Percentiles rank a stretch among this genome's conserved stretches.
phyloP scores from a whole-genome alignment of 2,113 vertebrate species.

The Phylloscopus trochiloides region DNA sequence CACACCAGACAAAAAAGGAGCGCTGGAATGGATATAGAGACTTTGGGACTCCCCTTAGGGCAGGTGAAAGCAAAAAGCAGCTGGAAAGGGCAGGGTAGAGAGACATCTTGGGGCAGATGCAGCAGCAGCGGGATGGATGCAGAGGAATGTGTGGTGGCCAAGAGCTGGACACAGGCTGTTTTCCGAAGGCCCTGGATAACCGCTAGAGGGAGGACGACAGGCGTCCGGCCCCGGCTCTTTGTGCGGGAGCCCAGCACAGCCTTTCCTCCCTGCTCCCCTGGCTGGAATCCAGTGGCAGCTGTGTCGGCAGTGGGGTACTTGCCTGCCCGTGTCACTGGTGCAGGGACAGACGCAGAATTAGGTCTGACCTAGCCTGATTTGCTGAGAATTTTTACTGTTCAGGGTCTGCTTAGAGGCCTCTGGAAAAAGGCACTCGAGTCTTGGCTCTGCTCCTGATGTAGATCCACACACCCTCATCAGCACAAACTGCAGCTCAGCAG shows the following conservation, averaged over 20 bases:
- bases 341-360: background rate
- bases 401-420: background rate
- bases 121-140: background rate
- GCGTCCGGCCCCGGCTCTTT: rapidly evolving
- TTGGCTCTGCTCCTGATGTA: background rate
- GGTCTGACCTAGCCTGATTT: background rate
- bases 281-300: background rate
- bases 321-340: background rate
- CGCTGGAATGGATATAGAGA: background rate
- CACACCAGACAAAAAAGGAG: background rate
- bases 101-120: background rate
- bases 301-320: background rate
- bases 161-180: background rate
- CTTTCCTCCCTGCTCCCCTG: background rate
- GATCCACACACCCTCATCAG: background rate
- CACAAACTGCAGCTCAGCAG: background rate
- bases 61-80: background rate
- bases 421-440: background rate
- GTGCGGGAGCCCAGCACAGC: background rate
- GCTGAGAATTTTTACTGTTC: background rate
- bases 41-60: background rate
- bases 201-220: background rate
- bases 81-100: background rate
- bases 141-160: background rate
- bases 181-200: background rate